phyloP scores from a whole-genome alignment of 1,140 invertebrate species.

The Cherax quadricarinatus region DNA sequence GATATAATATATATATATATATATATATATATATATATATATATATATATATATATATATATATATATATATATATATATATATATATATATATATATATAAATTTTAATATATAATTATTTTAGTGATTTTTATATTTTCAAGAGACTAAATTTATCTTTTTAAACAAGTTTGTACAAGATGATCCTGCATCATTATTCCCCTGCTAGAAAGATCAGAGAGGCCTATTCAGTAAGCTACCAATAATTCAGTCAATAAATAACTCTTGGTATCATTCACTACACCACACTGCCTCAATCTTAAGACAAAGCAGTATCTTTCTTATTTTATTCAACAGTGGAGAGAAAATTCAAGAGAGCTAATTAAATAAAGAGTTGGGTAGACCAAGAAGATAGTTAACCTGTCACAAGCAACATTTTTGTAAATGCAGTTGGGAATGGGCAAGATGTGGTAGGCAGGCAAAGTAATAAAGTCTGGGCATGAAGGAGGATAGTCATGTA shows the following conservation, averaged over 20 bases:
- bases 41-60: neutral
- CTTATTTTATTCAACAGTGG: neutral
- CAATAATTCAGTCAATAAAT: constrained; percentile 19
- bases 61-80: neutral
- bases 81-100: too few species aligned
- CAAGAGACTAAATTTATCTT: neutral
- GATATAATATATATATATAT: too few species aligned
- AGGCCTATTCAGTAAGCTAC: constrained; percentile 8
- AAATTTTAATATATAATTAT: neutral
- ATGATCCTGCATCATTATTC: constrained; percentile 17
- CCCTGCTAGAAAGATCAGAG: constrained; percentile 16
- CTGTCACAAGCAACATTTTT: too few species aligned
- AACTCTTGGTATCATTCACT: neutral
- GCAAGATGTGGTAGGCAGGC: neutral
- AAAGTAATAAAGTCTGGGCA: neutral
- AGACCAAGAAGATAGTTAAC: too few species aligned
- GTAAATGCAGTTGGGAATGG: neutral
- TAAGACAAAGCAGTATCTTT: neutral
- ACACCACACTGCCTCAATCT: neutral
- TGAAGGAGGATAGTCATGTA: neutral
- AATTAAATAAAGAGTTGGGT: neutral
- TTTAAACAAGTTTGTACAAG: neutral
- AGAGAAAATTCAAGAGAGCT: neutral
- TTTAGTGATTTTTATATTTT: neutral
- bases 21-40: too few species aligned